Base-by-base conservation (phyloP, 2,113 vertebrate species). In the Spheniscus mendiculus region DNA sequence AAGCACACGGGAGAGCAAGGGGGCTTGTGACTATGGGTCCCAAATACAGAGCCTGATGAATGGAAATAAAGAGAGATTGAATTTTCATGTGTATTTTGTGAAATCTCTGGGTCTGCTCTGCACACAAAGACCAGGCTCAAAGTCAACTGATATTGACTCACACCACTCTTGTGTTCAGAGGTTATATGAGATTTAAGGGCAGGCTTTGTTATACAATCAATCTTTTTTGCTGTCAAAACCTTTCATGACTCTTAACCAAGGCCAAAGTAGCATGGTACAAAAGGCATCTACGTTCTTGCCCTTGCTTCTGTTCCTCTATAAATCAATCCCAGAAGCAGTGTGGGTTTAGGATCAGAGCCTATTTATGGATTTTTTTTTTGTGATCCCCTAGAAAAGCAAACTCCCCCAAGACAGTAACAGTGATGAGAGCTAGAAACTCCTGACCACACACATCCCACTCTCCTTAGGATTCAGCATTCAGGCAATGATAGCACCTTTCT, bases 31-130 rank as follows among this genome's bases (percentile, higher is more conserved):
- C 30, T 26, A 1, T 1, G 15, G 25, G 45, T 53, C 70, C 49
- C 89, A 72, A 76, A 76, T 5, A 32, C 67, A 66, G 45, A 70
- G 58, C 29, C 34, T 79, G 73, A 61, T 14, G 32, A 83, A 77
- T 42, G 38, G 62, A 73, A 97, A 97, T 96, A 97, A 90, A 97
- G 36, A 76, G 36, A 87, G 26, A 72, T 8, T 44, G 69, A 82
- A 53, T 76, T 79, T 76, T 72, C 15, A 7, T 2, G 6, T 1
- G 32, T 70, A 29, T 40, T 59, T 52, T 53, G 53, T 71, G 76
- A 72, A 73, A 32, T 79, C 77, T 83, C 42, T 83, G 76, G 12
- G 13, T 63, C 53, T 49, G 49, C 65, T 72, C 67, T 32, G n/a
- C 58, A 52, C 52, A 66, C 45, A 50, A 20, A n/a, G 45, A 72